Conservation (phyloP, 1,140 invertebrate species). For the Paralvinella palmiformis region DNA sequence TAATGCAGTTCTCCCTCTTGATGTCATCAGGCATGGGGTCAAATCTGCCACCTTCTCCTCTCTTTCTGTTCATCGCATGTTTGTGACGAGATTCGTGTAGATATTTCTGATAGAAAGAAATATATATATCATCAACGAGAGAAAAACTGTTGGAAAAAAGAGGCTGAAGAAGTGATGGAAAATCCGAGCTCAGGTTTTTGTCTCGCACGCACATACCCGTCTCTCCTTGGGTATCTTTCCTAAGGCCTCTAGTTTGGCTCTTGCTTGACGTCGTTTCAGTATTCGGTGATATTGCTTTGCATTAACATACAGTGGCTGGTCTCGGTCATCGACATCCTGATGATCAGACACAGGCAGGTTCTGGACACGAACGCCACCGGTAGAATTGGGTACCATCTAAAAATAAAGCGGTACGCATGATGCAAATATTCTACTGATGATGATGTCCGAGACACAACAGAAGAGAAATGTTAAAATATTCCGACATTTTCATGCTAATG, state of each 20-base stretch:
- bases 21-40: too few species aligned
- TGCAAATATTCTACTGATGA: too few species aligned
- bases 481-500: too few species aligned
- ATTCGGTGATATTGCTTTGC: conserved; percentile 68
- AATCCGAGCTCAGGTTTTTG: neutral
- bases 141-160: neutral
- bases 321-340: conserved; percentile 12
- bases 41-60: conserved; percentile 94
- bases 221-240: conserved; percentile 97
- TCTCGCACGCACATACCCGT: conserved; percentile 51
- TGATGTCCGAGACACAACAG: too few species aligned
- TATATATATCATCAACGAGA: neutral
- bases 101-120: conserved; percentile 71
- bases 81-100: conserved; percentile 96
- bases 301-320: conserved; percentile 86
- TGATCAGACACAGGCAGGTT: conserved; percentile 9
- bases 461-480: too few species aligned
- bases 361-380: neutral
- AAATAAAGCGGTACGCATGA: too few species aligned
- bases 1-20: too few species aligned
- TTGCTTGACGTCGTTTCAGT: conserved; percentile 43
- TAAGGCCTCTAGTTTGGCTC: conserved; percentile 48
- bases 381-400: conserved; percentile 12
- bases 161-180: neutral
- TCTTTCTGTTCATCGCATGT: conserved; percentile 94